A percentile compares a stretch with the other conserved stretches of the same genome.
Conservation (phyloP, 2,797 vertebrate species). For the Pterois miles region DNA sequence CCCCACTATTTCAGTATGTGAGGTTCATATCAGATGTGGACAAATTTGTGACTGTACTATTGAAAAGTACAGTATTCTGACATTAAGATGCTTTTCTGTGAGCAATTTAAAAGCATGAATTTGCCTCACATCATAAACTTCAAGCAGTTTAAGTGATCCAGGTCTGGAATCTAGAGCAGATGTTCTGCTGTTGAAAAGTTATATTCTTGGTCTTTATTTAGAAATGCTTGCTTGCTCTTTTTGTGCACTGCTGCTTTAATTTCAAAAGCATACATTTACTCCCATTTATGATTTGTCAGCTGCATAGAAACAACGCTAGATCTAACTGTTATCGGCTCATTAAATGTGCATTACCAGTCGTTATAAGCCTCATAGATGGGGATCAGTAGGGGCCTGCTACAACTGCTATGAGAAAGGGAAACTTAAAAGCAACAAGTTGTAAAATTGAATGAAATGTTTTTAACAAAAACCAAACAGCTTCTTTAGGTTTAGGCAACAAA, state of each 20-base stretch:
- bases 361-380: too few relatives aligned
- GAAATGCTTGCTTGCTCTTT: slow-evolving; percentile 4
- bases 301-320: not conserved
- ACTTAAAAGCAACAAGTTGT: too few relatives aligned
- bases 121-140: not conserved
- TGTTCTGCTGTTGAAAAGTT: not conserved
- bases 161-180: slow-evolving; percentile 5
- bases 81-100: not conserved
- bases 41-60: too few relatives aligned
- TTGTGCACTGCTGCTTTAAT: slow-evolving; percentile 9
- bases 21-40: too few relatives aligned
- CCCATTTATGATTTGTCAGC: not conserved
- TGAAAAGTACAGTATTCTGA: not conserved
- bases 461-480: too few relatives aligned
- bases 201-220: not conserved
- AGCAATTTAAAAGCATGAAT: not conserved
- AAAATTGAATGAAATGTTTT: too few relatives aligned
- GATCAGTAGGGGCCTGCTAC: too few relatives aligned
- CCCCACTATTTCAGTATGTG: not conserved
- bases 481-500: too few relatives aligned
- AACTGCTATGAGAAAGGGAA: too few relatives aligned
- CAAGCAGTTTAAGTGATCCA: slow-evolving; percentile 12
- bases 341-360: too few relatives aligned
- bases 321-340: too few relatives aligned
- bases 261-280: slow-evolving; percentile 4